Base-by-base conservation (phyloP, 2,113 vertebrate genomes). In the Donacobius atricapilla region DNA sequence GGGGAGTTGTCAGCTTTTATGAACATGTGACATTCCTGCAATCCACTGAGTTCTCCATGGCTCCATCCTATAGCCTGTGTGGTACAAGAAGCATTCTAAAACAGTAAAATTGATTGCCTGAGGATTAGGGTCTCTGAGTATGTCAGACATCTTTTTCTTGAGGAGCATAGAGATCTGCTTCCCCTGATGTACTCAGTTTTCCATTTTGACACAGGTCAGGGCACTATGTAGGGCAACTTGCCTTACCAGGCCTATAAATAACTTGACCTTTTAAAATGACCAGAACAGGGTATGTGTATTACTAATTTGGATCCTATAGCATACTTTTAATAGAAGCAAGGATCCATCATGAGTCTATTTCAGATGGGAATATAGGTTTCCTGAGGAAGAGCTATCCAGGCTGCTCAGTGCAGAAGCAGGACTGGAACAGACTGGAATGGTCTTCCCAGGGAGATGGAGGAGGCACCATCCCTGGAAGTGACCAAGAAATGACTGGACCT, bases 21-120 rank as follows among this genome's bases (percentile, higher is more conserved):
- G 60, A 78, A 65, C 2, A 3, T 48, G 54, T 0, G 1, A 87
- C 25, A 84, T 33, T 47, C 19, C 51, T n/a, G 33, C 33, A 77
- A 54, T 21, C 25, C 76, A 73, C 42, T 0, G 0, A 66, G 39
- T 15, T 42, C 22, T 54, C 42, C 3, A 0, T 63, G 33, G 21
- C 11, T 91, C 54, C 58, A 56, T 71, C 28, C 51, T 51, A 2
- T 8, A 58, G 58, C 18, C 9, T 51, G 7, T 42, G 14, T 6
- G 33, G 30, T 61, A 58, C 14, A 83, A 87, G 42, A 7, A 40
- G 8, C 19, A 57, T 53, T 82, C 33, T 51, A 63, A 65, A 66
- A 40, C 60, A 72, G 19, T 30, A 18, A 69, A 89, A 78, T 3
- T 37, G 45, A 33, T 47, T 64, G 31, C 37, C 73, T 25, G 39